Evolutionary conservation across 2,113 vertebrate genomes (phyloP), one percentile per base, ranked within the genome.

Genomic region (Phrynosoma platyrhinos): DNA sequence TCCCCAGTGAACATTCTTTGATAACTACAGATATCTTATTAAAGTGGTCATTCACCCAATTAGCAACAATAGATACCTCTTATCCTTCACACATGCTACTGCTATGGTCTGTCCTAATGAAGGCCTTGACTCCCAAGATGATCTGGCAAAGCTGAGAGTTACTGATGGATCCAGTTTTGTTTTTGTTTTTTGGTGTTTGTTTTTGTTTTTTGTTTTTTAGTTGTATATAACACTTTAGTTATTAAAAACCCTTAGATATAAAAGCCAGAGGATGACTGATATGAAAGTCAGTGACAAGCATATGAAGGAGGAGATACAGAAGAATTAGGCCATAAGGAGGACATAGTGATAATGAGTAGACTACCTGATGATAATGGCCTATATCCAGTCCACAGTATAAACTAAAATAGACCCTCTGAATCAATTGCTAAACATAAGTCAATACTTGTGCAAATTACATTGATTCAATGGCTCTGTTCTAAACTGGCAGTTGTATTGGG

Each of bases 31-130:
- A 86, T 87, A 89, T 88, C 87, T 82, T 92, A 84, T 90, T 91
- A 92, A 91, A 91, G 88, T 86, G 91, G 78, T 88, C 93, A 86
- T 71, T 72, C 87, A 88, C 89, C 88, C 93, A 93, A 92, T 95
- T 93, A 95, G 30, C 72, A 77, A 42, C 86, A 92, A 91, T 84
- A 10, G 82, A 87, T 92, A 16, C 68, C 88, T 75, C 20, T 4
- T 18, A 0, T 83, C 5, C 84, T 93, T 93, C 89, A 92, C 90
- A 85, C 88, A 82, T 71, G 89, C 55, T 87, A 91, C 13, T 62
- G 58, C 85, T 32, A 90, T 16, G 42, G 69, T 27, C 52, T 76
- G 53, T 42, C 47, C 71, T 76, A 62, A 64, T 62, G 32, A 76
- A 64, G 58, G 83, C 75, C 83, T 30, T 83, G 16, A 25, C 3